Base-by-base conservation (phyloP, 2,888 invertebrate species). In the Podotricha telesiphe region DNA sequence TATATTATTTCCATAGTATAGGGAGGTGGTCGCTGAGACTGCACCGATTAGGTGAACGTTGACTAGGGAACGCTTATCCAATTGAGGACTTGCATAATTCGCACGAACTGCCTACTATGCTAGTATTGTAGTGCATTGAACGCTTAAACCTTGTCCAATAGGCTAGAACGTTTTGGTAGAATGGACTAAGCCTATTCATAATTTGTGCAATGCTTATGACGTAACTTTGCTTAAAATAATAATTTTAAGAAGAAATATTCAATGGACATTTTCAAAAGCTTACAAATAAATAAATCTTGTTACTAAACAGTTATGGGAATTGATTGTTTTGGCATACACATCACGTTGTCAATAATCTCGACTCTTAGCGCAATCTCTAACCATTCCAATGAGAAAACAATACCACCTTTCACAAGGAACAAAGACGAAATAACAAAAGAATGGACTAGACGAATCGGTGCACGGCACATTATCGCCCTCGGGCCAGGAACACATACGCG, bases 291-390 rank as follows among this genome's bases (percentile, higher is more conserved):
- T 42, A 64, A 64, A 53, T 2, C 11, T 19, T 13, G 37, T 11
- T 28, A 11, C 20, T 47, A 58, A 70, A 56, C 47, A 50, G 47
- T 51, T 70, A 73, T 65, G 51, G 37, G 51, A 65, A 66, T 69
- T 47, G 62, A 53, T 55, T 28, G 56, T 63, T 69, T 70, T 68
- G 63, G 82, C 81, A 86, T 80, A 83, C 88, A 84, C 82, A 81
- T 89, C 89, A 90, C 89, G 88, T 89, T 86, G 86, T 87, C 87
- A 84, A 86, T 90, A 89, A 91, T 90, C 88, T 88, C 83, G 82
- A 86, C 88, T 91, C 87, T 89, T 88, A 87, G 85, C 87, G 85
- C 88, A 91, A 90, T 91, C 90, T 88, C 84, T 80, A 80, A 76
- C 86, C 81, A 86, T 88, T 87, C 84, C 83, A 77, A 80, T 80